Percentiles rank a stretch among this genome's conserved stretches.
phyloP scores from a whole-genome alignment of 2,113 vertebrate genomes.

The Notothenia coriiceps region DNA sequence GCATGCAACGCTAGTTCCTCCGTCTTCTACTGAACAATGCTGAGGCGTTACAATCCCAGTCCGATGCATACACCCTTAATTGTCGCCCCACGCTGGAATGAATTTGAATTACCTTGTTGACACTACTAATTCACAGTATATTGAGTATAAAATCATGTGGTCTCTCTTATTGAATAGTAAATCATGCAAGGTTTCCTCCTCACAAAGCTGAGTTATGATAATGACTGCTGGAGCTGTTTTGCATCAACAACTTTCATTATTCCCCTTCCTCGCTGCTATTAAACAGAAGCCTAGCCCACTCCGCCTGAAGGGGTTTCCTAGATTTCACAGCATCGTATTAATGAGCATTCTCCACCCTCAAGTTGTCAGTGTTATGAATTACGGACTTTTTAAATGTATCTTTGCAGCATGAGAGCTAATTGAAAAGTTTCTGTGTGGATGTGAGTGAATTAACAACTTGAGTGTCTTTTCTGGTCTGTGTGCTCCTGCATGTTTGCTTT shows the following conservation, averaged over 20 bases:
- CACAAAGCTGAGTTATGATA: conserved; percentile 30
- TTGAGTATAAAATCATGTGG: neutral
- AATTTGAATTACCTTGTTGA: neutral
- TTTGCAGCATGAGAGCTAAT: neutral
- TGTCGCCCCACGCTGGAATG: neutral
- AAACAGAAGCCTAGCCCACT: neutral
- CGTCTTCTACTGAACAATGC: neutral
- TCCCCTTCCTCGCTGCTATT: conserved; percentile 25
- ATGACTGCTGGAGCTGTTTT: conserved; percentile 41
- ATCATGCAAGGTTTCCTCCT: conserved; percentile 22
- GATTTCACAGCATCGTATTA: conserved; percentile 28
- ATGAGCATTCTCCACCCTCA: conserved; percentile 10
- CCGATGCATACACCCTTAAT: neutral
- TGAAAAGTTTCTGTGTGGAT: conserved; percentile 30
- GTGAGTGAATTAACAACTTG: conserved; percentile 38
- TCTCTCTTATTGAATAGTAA: conserved; percentile 24
- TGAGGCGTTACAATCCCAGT: neutral
- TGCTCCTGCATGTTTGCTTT: conserved; percentile 39
- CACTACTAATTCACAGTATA: neutral
- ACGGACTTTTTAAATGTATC: neutral
- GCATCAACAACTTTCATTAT: conserved; percentile 38
- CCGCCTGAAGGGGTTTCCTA: conserved; percentile 27
- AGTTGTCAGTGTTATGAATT: neutral
- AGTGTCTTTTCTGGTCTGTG: conserved; percentile 51
- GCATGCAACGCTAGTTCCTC: conserved; percentile 34